These are phyloP conservation scores for Ormyrus rosae DNA, from an alignment of 2,888 invertebrate species.

Conservation along the genomic window DNA sequence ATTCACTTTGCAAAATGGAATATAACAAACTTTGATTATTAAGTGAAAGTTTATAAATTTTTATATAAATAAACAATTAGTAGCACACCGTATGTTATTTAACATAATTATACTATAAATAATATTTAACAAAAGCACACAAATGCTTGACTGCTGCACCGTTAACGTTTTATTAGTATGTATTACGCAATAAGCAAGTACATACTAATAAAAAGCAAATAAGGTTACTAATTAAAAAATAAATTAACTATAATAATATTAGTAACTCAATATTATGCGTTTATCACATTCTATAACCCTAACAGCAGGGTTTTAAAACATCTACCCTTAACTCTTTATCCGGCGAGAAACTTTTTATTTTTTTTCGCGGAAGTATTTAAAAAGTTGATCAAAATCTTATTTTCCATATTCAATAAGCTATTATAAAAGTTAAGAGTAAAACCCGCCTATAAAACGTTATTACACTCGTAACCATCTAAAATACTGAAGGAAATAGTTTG, in stretches of 20 bases:
- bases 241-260: constrained; percentile 29
- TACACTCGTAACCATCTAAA: constrained; percentile 54
- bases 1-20: too few species aligned
- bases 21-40: too few species aligned
- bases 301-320: constrained; percentile 5
- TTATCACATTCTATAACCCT: constrained; percentile 54
- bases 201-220: neutral
- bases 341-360: neutral
- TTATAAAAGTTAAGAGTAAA: constrained; percentile 7
- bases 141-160: constrained; percentile 10
- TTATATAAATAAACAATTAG: too few species aligned
- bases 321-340: neutral
- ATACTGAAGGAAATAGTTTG: constrained; percentile 54
- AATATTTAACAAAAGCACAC: neutral
- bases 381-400: too few species aligned
- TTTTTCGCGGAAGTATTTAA: too few species aligned
- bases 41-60: too few species aligned
- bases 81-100: too few species aligned
- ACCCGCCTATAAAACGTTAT: constrained; percentile 39
- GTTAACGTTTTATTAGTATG: constrained; percentile 36
- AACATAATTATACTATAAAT: too few species aligned
- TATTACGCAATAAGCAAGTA: constrained; percentile 12
- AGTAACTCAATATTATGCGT: constrained; percentile 37
- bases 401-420: too few species aligned
- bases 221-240: constrained; percentile 4